Base-by-base conservation (phyloP, 2,888 invertebrate genomes). In the Temnothorax ravouxi region DNA sequence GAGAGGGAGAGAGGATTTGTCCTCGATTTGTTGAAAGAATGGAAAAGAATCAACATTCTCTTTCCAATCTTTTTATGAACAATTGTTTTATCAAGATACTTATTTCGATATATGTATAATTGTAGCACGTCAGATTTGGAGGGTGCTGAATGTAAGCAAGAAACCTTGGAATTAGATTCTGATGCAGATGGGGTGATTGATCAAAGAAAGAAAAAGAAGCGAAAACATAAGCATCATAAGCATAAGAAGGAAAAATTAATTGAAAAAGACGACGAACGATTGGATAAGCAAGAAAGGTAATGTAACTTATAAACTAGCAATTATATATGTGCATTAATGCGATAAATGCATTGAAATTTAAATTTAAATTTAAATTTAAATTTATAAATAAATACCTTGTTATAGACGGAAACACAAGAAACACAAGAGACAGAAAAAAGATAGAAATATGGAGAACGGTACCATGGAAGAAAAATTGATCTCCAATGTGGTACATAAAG, bases 181-280 rank as follows among this genome's bases (percentile, higher is more conserved):
- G 94, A 94, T 54, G 86, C 91, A 1, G 94, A 94, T 11, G 88
- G 91, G 52, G 84, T 93, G 38, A 75, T 85, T 41, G 94, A 94
- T 83, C 92, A 92, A 87, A 92, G 91, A 74, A 94, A 93, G 81
- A 95, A 94, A 85, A 95, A 94, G 80, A 95, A 94, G 84, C 93
- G 94, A 87, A 95, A 95, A 90, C 95, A 95, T 84, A 95, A 95
- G 84, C 93, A 92, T 59, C 94, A 94, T 77, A 95, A 95, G 82
- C 95, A 95, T 76, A 95, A 95, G 90, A 94, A 94, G 67, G 95
- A 95, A 76, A 95, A 94, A 91, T 84, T 91, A 54, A 50, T 90
- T 8, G 94, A 94, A 44, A 93, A 91, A 71, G 92, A 91, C 41
- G 94, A 93, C 59, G 88, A 76, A 18, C 79, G 79, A 71, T 50